Evolutionary conservation across 2,113 vertebrate genomes (phyloP), one percentile per base, ranked within the genome.

Genomic region (Dromas ardeola): DNA sequence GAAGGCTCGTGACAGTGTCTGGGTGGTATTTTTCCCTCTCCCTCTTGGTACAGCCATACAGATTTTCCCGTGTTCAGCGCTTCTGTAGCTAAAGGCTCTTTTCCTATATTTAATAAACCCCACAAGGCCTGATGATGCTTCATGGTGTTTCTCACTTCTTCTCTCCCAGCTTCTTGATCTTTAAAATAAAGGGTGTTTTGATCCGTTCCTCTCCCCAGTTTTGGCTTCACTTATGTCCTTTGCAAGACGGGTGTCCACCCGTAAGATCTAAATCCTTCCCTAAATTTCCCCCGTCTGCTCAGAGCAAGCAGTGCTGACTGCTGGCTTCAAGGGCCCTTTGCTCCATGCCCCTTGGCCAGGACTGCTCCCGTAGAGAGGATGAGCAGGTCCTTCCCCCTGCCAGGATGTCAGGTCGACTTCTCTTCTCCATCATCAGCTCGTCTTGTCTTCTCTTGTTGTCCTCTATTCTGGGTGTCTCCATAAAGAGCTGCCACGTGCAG

Each of bases 11-110:
- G 30, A 15, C 47, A 16, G 43, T 53, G 52, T 38, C 87, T 53
- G 26, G 23, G 25, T 14, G 29, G 4, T 85, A 50, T 9, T 74
- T 67, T 45, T n/a, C 43, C 12, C 22, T 70, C 61, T 74, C 47
- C 38, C 27, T 36, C 32, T 55, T 0, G 0, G n/a, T 53, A 27
- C 66, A 56, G 9, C 3, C 22, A 0, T 23, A 22, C 61, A 9
- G 8, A 3, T 88, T 74, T 74, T 52, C 63, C 55, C 71, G 32
- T 34, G 50, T 61, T 66, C n/a, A 62, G 58, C 4, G 2, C 71
- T 76, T 86, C 6, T 50, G 50, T 47, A 38, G 29, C 72, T 80
- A 45, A 63, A 36, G 47, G 65, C 42, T 63, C 30, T 69, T 83
- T 49, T 29, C 27, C 40, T 90, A 5, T 72, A 87, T 91, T 87